These are phyloP conservation scores for Geococcyx californianus DNA, from an alignment of 2,113 vertebrate species.

Conservation along the genomic window DNA sequence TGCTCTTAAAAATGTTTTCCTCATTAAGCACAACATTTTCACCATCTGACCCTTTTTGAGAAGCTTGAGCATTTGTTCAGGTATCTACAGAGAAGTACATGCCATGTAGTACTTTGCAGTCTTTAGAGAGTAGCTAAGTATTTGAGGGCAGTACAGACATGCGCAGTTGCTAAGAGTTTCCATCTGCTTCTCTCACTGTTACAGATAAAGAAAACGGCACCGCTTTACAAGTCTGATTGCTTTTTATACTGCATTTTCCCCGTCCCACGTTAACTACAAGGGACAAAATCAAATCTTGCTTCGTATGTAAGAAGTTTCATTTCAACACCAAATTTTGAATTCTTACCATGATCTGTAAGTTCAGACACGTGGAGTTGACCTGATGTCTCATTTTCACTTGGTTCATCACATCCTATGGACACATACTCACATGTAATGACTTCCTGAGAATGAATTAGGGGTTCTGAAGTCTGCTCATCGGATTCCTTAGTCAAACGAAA, in stretches of 20 bases:
- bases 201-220: not conserved
- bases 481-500: conserved; percentile 63
- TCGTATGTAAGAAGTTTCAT: not conserved
- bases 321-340: not conserved
- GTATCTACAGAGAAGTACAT: not conserved
- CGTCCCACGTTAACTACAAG: not conserved
- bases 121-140: not conserved
- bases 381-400: not conserved
- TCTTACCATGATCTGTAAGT: conserved; percentile 67
- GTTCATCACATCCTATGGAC: not conserved
- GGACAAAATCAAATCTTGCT: not conserved
- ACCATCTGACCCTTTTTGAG: not conserved
- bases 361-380: conserved; percentile 14
- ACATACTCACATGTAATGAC: not conserved
- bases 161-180: not conserved
- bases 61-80: not conserved
- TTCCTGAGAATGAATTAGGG: conserved; percentile 26
- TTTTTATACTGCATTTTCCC: not conserved
- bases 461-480: conserved; percentile 17
- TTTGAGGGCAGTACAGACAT: not conserved
- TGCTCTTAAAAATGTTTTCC: not conserved
- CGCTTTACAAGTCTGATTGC: not conserved
- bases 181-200: not conserved
- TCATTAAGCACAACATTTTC: not conserved
- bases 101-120: not conserved